Evolutionary conservation across 2,113 vertebrate genomes (phyloP).

Genomic region (Sturnus vulgaris): DNA sequence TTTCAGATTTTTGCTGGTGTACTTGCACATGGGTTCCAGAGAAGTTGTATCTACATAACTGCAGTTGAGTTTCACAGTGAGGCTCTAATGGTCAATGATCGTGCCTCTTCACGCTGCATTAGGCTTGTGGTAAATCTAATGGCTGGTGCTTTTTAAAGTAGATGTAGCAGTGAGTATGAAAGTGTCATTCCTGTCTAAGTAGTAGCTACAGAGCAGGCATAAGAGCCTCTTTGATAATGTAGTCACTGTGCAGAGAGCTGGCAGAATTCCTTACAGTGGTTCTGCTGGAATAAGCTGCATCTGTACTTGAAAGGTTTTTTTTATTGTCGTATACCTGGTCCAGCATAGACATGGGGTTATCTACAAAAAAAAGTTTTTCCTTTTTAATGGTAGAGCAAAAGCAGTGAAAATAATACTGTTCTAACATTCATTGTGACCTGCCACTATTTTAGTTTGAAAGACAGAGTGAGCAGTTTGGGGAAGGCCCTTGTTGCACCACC

Average conservation of each 20-base stretch:
- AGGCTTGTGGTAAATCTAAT: not conserved
- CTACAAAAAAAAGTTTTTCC: not conserved
- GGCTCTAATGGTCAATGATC: not conserved
- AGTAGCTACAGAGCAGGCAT: not conserved
- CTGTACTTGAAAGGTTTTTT: not conserved
- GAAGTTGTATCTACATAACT: not conserved
- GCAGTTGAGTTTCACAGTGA: not conserved
- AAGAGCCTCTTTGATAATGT: not conserved
- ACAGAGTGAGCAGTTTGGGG: not conserved
- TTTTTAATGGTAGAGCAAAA: not conserved
- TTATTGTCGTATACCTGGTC: fast-evolving
- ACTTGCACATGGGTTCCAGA: not conserved
- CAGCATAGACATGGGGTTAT: not conserved
- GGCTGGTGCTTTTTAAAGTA: not conserved
- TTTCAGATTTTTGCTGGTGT: not conserved
- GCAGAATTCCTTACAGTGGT: not conserved
- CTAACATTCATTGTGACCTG: not conserved
- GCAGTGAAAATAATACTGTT: not conserved
- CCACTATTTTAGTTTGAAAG: not conserved
- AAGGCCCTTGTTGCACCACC: not conserved
- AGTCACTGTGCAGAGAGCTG: not conserved
- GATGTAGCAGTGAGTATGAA: fast-evolving
- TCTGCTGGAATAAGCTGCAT: not conserved
- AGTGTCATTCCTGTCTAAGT: not conserved
- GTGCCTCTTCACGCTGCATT: not conserved